These are phyloP conservation scores for Leptobrachium leishanense DNA, from an alignment of 2,113 vertebrate genomes.

Conservation along the genomic window DNA sequence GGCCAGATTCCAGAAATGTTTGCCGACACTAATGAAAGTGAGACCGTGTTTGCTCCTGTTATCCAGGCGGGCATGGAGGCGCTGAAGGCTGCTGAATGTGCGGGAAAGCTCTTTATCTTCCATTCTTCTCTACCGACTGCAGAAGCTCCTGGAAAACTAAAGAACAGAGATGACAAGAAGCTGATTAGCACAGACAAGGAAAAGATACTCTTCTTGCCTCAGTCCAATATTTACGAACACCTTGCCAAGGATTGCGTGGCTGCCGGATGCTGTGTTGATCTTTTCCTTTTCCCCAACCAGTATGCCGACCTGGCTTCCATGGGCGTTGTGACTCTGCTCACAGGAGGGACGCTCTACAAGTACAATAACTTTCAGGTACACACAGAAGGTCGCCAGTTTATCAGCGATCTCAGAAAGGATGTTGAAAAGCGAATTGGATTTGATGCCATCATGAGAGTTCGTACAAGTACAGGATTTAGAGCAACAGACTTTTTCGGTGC, in stretches of 20 bases:
- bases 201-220: constrained; percentile 91
- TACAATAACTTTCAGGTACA: constrained; percentile 93
- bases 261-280: constrained; percentile 84
- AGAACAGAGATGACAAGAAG: constrained; percentile 90
- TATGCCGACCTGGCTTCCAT: constrained; percentile 84
- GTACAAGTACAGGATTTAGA: constrained; percentile 93
- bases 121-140: constrained; percentile 91
- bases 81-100: constrained; percentile 89
- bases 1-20: constrained; percentile 97
- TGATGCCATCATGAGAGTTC: constrained; percentile 91
- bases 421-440: constrained; percentile 83
- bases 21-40: constrained; percentile 87
- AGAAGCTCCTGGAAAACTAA: constrained; percentile 91
- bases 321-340: constrained; percentile 81
- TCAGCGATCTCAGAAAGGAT: constrained; percentile 83
- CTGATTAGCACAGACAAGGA: constrained; percentile 93
- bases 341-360: constrained; percentile 87
- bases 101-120: constrained; percentile 92
- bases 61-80: constrained; percentile 94
- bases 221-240: constrained; percentile 79
- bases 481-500: constrained; percentile 92
- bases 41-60: constrained; percentile 89
- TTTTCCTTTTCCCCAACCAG: constrained; percentile 93
- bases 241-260: constrained; percentile 87
- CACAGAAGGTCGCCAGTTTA: constrained; percentile 78